phyloP scores from a whole-genome alignment of 2,797 vertebrate genomes.

The Falco rusticolus region DNA sequence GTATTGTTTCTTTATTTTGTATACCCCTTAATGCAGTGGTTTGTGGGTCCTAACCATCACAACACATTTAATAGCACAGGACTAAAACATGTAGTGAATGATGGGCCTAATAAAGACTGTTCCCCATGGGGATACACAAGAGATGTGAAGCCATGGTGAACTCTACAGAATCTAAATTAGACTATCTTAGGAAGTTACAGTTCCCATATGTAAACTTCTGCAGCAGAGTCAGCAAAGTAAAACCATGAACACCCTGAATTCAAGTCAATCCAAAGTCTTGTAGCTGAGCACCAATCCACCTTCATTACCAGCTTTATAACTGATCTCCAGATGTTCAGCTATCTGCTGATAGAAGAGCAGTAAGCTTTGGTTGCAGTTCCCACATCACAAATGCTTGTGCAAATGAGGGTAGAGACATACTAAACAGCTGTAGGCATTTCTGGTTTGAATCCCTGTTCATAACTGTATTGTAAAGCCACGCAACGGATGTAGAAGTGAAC shows the following conservation, averaged over 20 bases:
- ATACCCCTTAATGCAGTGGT: neutral
- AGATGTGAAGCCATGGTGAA: neutral
- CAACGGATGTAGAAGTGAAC: neutral
- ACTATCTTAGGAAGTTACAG: neutral
- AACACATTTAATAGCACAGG: neutral
- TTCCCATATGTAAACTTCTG: neutral
- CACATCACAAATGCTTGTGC: neutral
- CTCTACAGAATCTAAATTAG: neutral
- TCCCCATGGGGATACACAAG: neutral
- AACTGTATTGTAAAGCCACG: neutral
- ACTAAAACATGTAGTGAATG: neutral
- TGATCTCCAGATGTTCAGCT: neutral
- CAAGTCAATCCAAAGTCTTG: neutral
- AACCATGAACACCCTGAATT: neutral
- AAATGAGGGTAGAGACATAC: neutral
- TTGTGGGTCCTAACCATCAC: neutral
- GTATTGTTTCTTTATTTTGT: neutral
- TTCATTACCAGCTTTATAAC: neutral
- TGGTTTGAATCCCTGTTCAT: neutral
- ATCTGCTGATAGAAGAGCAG: neutral
- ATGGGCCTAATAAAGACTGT: neutral
- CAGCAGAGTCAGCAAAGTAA: neutral
- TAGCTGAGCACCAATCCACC: neutral
- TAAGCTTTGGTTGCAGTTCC: neutral
- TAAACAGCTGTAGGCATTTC: neutral